Conservation (phyloP, 2,888 invertebrate genomes). For the Bruchidius siliquastri region DNA sequence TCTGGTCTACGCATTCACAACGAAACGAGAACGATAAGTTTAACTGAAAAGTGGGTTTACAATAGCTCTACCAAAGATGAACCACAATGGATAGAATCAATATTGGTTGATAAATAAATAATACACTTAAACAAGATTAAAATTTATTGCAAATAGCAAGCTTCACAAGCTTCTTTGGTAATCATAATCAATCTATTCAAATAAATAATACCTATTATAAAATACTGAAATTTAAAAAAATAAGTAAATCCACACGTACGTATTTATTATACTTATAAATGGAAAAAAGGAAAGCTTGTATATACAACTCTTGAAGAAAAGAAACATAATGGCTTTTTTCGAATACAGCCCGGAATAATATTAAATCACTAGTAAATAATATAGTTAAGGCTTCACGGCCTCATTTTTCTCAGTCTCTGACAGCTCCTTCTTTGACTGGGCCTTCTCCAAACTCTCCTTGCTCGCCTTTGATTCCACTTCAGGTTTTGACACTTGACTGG, state of each 20-base stretch:
- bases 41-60: too few species aligned
- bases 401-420: constrained; percentile 10
- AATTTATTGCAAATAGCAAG: constrained; percentile 17
- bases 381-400: constrained; percentile 7
- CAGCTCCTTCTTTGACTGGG: constrained; percentile 6
- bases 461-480: constrained; percentile 16
- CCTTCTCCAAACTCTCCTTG: constrained; percentile 8
- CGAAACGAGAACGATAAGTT: too few species aligned
- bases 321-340: neutral
- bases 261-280: neutral
- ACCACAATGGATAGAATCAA: too few species aligned
- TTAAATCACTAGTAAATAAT: constrained; percentile 1
- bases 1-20: too few species aligned
- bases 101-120: neutral
- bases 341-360: constrained; percentile 4
- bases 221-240: constrained; percentile 10
- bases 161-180: constrained; percentile 22
- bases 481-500: constrained; percentile 24
- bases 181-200: constrained; percentile 7
- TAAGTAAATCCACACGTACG: constrained; percentile 2
- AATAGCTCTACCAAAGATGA: too few species aligned
- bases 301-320: neutral
- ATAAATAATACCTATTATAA: constrained; percentile 8
- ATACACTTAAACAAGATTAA: neutral
- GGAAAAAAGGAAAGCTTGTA: neutral